Evolutionary conservation across 2,113 vertebrate genomes (phyloP), one percentile per base, ranked within the genome.

Genomic region (Puntigrus tetrazona): DNA sequence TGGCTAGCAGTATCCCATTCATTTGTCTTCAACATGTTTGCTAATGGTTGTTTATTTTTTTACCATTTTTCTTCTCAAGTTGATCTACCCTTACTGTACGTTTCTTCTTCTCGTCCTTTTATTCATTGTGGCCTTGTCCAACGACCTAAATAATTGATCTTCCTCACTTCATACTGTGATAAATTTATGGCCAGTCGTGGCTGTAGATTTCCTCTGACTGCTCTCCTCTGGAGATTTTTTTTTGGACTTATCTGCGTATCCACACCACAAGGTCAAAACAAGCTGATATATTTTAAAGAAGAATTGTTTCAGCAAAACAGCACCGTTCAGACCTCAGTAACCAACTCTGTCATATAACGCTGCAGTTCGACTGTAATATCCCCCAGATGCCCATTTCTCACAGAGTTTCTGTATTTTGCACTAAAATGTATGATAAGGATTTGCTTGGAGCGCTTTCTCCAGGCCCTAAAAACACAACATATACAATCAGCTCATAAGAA

Each of bases 61-160:
- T 63, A 43, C 1, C 9, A 74, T 59, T 41, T 25, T 80, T 45
- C 55, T 59, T 38, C 34, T 45, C 31, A 87, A 70, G 59, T 73
- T 61, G 18, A 78, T 85, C 73, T 43, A 34, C 7, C 9, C 20
- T 38, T 22, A 78, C 52, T 78, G 47, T 73, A 70, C 43, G 10
- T 81, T 65, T 73, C 31, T 55, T 34, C 38, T 47, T 72, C 67
- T 59, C 31, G 20, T 81, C 27, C 67, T 29, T n/a, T 87, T 85
- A 82, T 76, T 89, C 77, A 76, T 61, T 86, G 86, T 85, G 67
- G 89, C 89, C 91, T 92, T 91, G 91, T 90, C 89, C 90, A 85
- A 61, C 47, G 7, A 52, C 77, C 87, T 94, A 87, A 93, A 93
- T 94, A 93, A 94, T 93, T 90, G 88, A 95, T 93, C 86, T 31